Evolutionary conservation across 2,888 invertebrate genomes (phyloP).

Genomic region (Harpalus rubripes): DNA sequence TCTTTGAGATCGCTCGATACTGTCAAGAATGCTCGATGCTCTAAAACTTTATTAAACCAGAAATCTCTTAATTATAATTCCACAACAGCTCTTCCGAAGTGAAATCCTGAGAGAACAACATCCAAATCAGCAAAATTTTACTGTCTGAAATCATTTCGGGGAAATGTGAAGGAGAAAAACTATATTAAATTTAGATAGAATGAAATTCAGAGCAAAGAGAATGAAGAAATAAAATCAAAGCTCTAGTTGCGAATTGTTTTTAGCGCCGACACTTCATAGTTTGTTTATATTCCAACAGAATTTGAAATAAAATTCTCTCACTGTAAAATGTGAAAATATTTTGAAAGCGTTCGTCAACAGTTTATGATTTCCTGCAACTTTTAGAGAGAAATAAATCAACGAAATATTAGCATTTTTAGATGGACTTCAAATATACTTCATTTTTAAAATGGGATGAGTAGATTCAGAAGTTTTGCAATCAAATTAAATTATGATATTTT

Average conservation of each 20-base stretch:
- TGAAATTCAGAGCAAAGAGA: not conserved
- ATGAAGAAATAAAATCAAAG: slow-evolving; percentile 41
- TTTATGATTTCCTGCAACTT: no score
- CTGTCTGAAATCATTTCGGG: no score
- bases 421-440: no score
- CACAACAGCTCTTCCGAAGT: slow-evolving; percentile 5
- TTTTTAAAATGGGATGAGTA: no score
- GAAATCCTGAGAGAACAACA: not conserved
- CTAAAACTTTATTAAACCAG: slow-evolving; percentile 52
- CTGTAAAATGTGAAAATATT: not conserved
- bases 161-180: no score
- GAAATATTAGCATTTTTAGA: no score
- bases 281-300: not conserved
- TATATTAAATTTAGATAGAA: no score
- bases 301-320: not conserved
- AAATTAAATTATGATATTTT: no score
- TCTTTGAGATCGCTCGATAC: slow-evolving; percentile 51
- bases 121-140: not conserved
- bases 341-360: not conserved
- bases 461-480: no score
- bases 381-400: no score
- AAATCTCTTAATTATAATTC: slow-evolving; percentile 52
- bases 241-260: slow-evolving; percentile 44
- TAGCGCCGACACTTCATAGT: not conserved
- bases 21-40: slow-evolving; percentile 43